These are phyloP conservation scores for Trachelus stipa DNA, from an alignment of 2,888 invertebrate species.

Conservation along the genomic window DNA sequence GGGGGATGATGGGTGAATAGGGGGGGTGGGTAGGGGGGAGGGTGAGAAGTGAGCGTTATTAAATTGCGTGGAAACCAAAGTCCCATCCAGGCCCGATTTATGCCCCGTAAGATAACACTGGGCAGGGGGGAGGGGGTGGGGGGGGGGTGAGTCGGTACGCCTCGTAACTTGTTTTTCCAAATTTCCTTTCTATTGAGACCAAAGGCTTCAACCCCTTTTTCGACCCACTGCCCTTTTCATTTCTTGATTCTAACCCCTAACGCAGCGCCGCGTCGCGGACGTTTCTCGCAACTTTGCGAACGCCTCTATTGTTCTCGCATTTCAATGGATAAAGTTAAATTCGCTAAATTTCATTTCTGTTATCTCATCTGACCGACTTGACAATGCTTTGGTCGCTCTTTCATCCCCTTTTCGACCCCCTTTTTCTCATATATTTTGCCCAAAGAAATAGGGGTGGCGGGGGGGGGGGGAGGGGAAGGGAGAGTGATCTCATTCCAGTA, in stretches of 20 bases:
- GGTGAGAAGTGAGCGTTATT: conserved; percentile 32
- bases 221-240: background rate
- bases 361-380: background rate
- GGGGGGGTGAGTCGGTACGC: background rate
- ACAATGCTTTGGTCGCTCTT: conserved; percentile 7
- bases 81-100: conserved; percentile 36
- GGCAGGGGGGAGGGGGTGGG: background rate
- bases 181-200: conserved; percentile 12
- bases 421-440: conserved; percentile 10
- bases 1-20: conserved; percentile 12
- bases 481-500: too few relatives aligned
- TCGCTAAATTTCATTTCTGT: conserved; percentile 3
- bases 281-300: background rate
- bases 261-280: too few relatives aligned
- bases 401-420: background rate
- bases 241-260: too few relatives aligned
- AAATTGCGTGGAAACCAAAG: conserved; percentile 44
- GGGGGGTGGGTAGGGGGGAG: conserved; percentile 11
- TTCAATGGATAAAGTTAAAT: conserved; percentile 7
- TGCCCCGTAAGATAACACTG: conserved; percentile 30
- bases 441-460: background rate
- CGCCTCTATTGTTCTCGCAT: background rate
- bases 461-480: too few relatives aligned
- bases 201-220: background rate
- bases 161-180: conserved; percentile 20